A percentile compares a stretch with the other conserved stretches of the same genome.
phyloP scores from a whole-genome alignment of 2,113 vertebrate genomes.

The Ceratotherium simum region DNA sequence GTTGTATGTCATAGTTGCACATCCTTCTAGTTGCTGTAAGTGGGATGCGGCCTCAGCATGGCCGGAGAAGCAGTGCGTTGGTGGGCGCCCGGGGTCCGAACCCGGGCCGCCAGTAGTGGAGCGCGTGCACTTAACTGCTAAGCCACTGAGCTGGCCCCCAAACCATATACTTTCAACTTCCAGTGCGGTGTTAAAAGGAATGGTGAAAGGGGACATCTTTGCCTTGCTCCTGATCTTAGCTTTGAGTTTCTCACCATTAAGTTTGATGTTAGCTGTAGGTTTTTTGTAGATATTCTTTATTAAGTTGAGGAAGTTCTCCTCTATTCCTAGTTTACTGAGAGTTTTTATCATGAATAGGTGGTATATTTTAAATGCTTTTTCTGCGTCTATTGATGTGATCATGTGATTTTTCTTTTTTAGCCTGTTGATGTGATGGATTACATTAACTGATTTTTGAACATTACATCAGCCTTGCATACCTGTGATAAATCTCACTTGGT shows the following conservation, averaged over 20 bases:
- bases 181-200: not conserved
- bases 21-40: no score
- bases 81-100: no score
- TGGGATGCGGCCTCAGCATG: no score
- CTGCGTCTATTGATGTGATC: not conserved
- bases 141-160: no score
- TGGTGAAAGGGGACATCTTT: not conserved
- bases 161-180: not conserved
- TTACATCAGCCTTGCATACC: not conserved
- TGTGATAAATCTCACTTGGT: not conserved
- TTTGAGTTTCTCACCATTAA: not conserved
- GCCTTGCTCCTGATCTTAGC: not conserved
- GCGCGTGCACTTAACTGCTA: no score
- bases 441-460: not conserved
- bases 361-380: not conserved
- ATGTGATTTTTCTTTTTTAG: not conserved
- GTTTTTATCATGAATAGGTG: not conserved
- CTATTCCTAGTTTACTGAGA: not conserved
- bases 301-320: not conserved
- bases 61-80: no score
- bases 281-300: not conserved
- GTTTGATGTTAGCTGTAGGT: not conserved
- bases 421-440: not conserved
- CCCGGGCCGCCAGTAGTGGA: no score
- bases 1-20: no score